Conservation (phyloP, 2,797 vertebrate genomes). For the Scomberomorus guttatus region DNA sequence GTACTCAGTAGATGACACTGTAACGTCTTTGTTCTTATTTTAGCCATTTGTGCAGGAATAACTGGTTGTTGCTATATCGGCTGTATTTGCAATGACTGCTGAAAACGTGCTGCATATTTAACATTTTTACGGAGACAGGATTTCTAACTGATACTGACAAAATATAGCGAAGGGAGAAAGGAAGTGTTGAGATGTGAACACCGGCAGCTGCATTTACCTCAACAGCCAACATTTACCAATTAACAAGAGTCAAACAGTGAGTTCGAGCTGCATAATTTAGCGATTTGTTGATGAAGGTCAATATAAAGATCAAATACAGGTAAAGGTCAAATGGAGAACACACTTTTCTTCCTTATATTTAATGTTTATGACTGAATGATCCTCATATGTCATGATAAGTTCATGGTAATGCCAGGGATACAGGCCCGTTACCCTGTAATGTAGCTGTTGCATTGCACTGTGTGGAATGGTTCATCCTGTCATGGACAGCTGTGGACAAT, state of each 20-base stretch:
- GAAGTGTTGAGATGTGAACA: background rate
- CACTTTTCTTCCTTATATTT: conserved; percentile 27
- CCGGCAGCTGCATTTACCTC: background rate
- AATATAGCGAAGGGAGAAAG: background rate
- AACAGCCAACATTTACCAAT: too few species aligned
- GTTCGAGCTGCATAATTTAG: background rate
- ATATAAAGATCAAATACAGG: conserved; percentile 5
- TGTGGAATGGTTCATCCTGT: conserved; percentile 9
- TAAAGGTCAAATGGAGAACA: background rate
- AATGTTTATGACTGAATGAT: conserved; percentile 27
- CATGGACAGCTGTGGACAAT: background rate
- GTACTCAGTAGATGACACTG: conserved; percentile 5
- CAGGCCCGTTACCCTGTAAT: conserved; percentile 43
- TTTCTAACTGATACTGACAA: background rate
- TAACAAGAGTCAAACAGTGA: background rate
- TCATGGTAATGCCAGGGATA: conserved; percentile 10
- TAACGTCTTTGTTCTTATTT: conserved; percentile 18
- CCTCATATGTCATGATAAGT: conserved; percentile 13
- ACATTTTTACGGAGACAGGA: conserved; percentile 7
- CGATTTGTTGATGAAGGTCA: background rate
- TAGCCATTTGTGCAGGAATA: conserved; percentile 13
- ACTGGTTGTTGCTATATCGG: conserved; percentile 11
- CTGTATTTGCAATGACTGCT: background rate
- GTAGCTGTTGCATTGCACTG: conserved; percentile 63
- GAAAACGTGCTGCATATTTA: conserved; percentile 34